Conservation (phyloP, 1,140 invertebrate genomes). For the Drosophila setifemur region DNA sequence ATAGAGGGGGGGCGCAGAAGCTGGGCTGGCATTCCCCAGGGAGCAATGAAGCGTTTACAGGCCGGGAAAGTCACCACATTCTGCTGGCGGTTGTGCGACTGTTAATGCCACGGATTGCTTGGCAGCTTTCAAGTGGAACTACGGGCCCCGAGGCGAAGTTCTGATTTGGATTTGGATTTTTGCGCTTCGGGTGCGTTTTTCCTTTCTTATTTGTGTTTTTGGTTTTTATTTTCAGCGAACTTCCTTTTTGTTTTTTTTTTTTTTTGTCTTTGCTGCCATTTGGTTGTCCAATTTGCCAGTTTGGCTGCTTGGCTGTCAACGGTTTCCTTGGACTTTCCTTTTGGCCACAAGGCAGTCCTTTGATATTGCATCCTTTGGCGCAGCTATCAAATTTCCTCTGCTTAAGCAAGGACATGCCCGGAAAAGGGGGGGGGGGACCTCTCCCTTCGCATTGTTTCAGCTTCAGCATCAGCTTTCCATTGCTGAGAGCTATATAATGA, state of each 20-base stretch:
- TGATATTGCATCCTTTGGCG: constrained; percentile 77
- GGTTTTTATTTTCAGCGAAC: neutral
- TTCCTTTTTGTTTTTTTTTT: neutral
- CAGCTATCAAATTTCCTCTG: constrained; percentile 68
- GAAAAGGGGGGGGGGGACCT: too few relatives aligned
- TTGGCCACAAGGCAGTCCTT: constrained; percentile 69
- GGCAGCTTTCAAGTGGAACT: constrained; percentile 15
- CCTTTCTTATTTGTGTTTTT: neutral
- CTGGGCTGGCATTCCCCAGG: constrained; percentile 11
- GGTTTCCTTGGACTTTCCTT: constrained; percentile 41
- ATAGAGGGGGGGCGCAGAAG: neutral
- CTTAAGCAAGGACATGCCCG: constrained; percentile 48
- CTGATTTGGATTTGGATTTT: constrained; percentile 48
- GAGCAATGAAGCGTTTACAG: constrained; percentile 45
- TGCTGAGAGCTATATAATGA: constrained; percentile 54
- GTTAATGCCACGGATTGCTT: constrained; percentile 51
- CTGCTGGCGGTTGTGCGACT: constrained; percentile 30
- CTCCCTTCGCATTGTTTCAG: constrained; percentile 47
- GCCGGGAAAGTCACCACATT: constrained; percentile 73
- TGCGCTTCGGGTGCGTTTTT: constrained; percentile 47
- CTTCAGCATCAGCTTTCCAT: constrained; percentile 9
- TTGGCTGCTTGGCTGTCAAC: constrained; percentile 70
- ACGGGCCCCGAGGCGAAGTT: constrained; percentile 35
- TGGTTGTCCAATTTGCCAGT: constrained; percentile 69
- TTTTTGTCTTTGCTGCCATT: constrained; percentile 11